Base-by-base conservation (phyloP, 1,140 invertebrate species). In the Pseudomyrmex pallidus region DNA sequence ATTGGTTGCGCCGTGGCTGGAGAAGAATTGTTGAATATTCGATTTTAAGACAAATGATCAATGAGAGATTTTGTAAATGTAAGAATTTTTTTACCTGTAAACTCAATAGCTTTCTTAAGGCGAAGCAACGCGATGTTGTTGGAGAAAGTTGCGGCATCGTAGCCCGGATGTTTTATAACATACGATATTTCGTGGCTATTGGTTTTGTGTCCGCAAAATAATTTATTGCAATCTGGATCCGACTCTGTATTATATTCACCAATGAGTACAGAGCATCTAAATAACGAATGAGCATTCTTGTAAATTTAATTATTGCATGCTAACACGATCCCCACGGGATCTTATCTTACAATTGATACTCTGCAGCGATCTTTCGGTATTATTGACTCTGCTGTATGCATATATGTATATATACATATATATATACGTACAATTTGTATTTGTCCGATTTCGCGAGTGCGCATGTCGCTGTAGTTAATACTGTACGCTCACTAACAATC, bases 391-490 rank as follows among this genome's bases (percentile, higher is more conserved):
- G 35, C 7, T 7, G 35, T 35, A 35, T 7, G 4, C 7, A 5
- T 7, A 35, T 35, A 35, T 35, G 0, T 35, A 35, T 35, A 25
- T 25, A 25, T 25, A 25, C 2, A 25, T 3, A 1, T 35, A 35
- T 35, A 35, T 35, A 35, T 70, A 89, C 85, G 62, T 84, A 92
- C 91, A 92, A 76, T 90, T 87, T 91, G 66, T 91, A 91, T 63
- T 83, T 83, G 7, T 87, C 77, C 13, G 85, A 88, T 17, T 85
- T 88, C 13, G 88, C 87, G 54, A 92, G 76, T 66, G 91, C 92
- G 68, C 92, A 92, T 20, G 87, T 89, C 25, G 90, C 91, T 9
- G 92, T 92, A 17, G 92, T 92, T 56, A 92, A 64, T 63, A 92
- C 76, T 8, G 87, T 90, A 73, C 89, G 89, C 62, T 90, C 82